Evolutionary conservation across 92 coral and sea anemone genomes (phyloP), one percentile per base, ranked within the genome.

Genomic region (Phenganax subtilis): DNA sequence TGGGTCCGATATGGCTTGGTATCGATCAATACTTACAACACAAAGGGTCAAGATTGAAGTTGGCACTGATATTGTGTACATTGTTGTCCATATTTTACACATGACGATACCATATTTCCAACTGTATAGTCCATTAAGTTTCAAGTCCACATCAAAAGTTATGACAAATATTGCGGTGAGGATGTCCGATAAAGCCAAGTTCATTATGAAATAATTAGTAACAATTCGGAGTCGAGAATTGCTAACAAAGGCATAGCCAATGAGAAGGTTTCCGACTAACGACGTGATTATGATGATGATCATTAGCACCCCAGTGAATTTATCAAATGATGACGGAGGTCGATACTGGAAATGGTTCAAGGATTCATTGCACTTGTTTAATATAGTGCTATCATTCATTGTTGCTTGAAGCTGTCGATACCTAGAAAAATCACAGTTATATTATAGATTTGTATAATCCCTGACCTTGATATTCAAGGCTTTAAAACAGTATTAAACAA

Each of bases 241-340:
- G 31, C 55, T 28, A 1, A 63, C 12, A 37, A 79, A 79, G 6
- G 83, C 83, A 61, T 63, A 63, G 44, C 51, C 44, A 7, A 79
- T 68, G 60, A 79, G 9, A 6, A 79, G 8, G 57, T 79, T 79
- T 52, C 83, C 83, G 3, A 52, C 20, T 27, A 79, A 30, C 10
- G 83, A 79, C 60, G 54, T 60, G 82, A 77, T 27, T 44, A 77
- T 77, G 10, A 77, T 77, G 12, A 77, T 25, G 6, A 77, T 77
- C 82, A 77, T 77, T 7, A 77, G 3, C 25, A 60, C 71, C 0
- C 71, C 82, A 0, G 82, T 77, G 71, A 77, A 77, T 15, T 55
- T 62, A n/a, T 77, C 82, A 53, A 77, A 77, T 7, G 70, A 1
- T 15, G 82, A 77, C 5, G 82, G 71, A 11, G 82, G 71, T 44